These are phyloP conservation scores for Etheostoma perlongum DNA, from an alignment of 2,797 vertebrate genomes.

Conservation along the genomic window DNA sequence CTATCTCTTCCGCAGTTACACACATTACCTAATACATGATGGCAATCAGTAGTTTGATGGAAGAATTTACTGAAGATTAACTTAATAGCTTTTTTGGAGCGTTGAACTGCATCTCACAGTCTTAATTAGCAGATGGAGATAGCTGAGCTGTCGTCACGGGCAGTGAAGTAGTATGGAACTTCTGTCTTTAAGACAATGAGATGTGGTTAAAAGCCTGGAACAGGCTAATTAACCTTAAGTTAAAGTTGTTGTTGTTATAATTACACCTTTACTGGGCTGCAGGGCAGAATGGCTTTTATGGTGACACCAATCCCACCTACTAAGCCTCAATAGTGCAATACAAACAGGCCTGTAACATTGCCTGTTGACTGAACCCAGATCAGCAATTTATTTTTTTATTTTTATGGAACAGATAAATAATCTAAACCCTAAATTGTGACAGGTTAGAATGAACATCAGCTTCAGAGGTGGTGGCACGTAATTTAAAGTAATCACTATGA, in stretches of 20 bases:
- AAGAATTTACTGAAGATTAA: neutral
- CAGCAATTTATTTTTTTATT: neutral
- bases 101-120: constrained; percentile 14
- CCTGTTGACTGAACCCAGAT: constrained; percentile 50
- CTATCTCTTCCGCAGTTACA: constrained; percentile 38
- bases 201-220: constrained; percentile 17
- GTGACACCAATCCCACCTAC: constrained; percentile 14
- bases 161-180: neutral
- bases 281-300: constrained; percentile 49
- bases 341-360: constrained; percentile 17
- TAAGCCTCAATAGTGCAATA: constrained; percentile 41
- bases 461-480: constrained; percentile 18
- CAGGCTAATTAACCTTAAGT: constrained; percentile 7
- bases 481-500: constrained; percentile 31
- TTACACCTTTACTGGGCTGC: constrained; percentile 5
- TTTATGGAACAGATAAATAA: constrained; percentile 23
- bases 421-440: constrained; percentile 54
- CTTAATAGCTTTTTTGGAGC: neutral
- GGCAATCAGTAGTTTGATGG: constrained; percentile 50
- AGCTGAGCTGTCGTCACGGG: neutral
- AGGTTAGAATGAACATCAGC: constrained; percentile 27
- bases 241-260: constrained; percentile 6
- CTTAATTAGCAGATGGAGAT: constrained; percentile 5
- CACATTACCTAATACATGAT: constrained; percentile 48
- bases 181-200: neutral